Percentiles rank a stretch among this genome's conserved stretches.
Conservation (phyloP, 2,888 invertebrate genomes). For the Luffia ferchaultella region DNA sequence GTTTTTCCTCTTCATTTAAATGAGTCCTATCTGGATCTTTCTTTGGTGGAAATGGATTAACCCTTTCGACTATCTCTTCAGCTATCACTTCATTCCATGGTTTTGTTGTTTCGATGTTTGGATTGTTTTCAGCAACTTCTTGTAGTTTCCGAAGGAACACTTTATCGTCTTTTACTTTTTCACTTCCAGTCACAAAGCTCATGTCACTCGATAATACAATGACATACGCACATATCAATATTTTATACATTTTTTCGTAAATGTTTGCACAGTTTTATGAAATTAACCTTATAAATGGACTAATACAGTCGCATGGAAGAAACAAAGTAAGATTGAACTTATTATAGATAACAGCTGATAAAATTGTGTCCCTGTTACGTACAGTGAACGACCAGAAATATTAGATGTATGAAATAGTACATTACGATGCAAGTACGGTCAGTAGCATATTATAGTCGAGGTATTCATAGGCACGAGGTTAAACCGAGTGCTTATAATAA, state of each 20-base stretch:
- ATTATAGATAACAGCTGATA: conserved; percentile 31
- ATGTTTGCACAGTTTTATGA: background rate
- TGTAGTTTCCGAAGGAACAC: background rate
- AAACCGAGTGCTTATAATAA: too few species aligned
- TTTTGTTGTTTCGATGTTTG: background rate
- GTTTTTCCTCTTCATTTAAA: background rate
- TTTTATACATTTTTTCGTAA: background rate
- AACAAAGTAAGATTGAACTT: conserved; percentile 29
- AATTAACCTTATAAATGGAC: background rate
- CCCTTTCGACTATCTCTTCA: background rate
- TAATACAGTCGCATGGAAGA: background rate
- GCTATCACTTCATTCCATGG: background rate
- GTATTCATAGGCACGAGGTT: too few species aligned
- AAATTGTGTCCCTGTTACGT: conserved; percentile 29
- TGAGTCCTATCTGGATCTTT: background rate
- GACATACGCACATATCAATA: background rate
- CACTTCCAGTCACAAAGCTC: background rate
- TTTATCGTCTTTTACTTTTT: background rate
- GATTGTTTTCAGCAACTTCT: background rate
- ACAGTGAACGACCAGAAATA: conserved; percentile 26
- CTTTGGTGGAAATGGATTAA: background rate
- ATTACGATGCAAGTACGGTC: too few species aligned
- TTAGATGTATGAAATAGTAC: too few species aligned
- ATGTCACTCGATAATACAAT: background rate
- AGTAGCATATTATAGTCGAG: too few species aligned